Percentiles rank a stretch among this genome's conserved stretches.
Conservation (phyloP, 92 coral and sea anemone genomes). For the Scolanthus callimorphus region DNA sequence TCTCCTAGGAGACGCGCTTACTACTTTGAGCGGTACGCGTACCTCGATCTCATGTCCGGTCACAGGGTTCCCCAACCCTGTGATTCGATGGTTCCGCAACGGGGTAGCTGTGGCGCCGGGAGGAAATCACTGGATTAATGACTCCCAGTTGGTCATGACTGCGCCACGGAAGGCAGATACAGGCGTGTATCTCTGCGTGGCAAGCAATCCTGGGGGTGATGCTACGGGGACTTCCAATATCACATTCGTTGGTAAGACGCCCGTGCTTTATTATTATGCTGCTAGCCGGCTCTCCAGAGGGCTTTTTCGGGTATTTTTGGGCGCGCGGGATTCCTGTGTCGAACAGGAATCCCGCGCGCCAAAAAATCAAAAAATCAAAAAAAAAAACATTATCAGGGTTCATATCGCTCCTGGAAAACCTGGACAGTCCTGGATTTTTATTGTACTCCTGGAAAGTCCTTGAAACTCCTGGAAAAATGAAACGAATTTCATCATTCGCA, state of each 20-base stretch:
- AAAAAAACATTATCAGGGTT: too few species aligned
- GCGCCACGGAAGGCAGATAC: conserved; percentile 33
- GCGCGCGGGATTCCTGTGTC: too few species aligned
- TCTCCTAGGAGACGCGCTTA: conserved; percentile 50
- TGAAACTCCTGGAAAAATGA: too few species aligned
- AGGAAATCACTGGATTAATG: conserved; percentile 9
- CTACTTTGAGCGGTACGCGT: conserved; percentile 56
- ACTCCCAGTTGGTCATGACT: conserved; percentile 30
- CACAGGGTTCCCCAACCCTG: conserved; percentile 75
- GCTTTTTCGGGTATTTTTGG: too few species aligned
- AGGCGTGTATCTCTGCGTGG: conserved; percentile 59
- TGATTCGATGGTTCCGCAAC: conserved; percentile 55
- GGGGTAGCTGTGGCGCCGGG: conserved; percentile 35
- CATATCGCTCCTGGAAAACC: too few species aligned
- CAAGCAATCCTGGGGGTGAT: conserved; percentile 66
- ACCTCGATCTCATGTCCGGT: conserved; percentile 58
- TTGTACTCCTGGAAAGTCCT: too few species aligned
- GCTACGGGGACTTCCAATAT: conserved; percentile 52
- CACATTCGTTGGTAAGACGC: conserved; percentile 65
- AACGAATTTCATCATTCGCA: too few species aligned
- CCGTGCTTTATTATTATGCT: too few species aligned
- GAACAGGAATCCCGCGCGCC: too few species aligned
- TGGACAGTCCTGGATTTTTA: too few species aligned
- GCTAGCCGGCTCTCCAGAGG: too few species aligned
- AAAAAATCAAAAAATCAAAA: too few species aligned